Conservation (phyloP, 2,797 vertebrate species). For the Oophaga sylvatica region DNA sequence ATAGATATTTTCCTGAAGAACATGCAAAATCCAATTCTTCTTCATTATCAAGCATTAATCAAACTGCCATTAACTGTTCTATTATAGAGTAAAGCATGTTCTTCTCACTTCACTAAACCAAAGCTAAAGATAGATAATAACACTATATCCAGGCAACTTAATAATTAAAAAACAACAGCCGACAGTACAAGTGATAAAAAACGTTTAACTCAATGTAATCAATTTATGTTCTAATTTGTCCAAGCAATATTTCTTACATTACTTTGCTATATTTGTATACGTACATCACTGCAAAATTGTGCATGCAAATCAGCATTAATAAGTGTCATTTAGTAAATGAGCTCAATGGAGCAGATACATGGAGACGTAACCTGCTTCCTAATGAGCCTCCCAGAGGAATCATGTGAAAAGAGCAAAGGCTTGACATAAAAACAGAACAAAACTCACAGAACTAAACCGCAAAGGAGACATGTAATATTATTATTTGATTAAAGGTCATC, state of each 20-base stretch:
- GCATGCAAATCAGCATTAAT: slow-evolving; percentile 45
- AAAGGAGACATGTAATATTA: background rate
- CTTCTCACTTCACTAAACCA: slow-evolving; percentile 33
- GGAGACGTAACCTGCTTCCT: slow-evolving; percentile 41
- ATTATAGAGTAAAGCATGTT: slow-evolving; percentile 40
- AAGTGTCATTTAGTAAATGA: slow-evolving; percentile 40
- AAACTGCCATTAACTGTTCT: slow-evolving; percentile 39
- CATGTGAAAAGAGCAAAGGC: background rate
- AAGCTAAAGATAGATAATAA: slow-evolving; percentile 35
- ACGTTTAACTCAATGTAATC: slow-evolving; percentile 31
- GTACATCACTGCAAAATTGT: slow-evolving; percentile 22
- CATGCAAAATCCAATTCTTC: background rate
- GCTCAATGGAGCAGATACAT: slow-evolving; percentile 21
- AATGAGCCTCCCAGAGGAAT: slow-evolving; percentile 25
- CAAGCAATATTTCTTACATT: slow-evolving; percentile 11
- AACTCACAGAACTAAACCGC: background rate
- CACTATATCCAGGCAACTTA: background rate
- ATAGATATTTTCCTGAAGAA: background rate
- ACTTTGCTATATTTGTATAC: slow-evolving; percentile 30
- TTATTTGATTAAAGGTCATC: background rate
- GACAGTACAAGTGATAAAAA: slow-evolving; percentile 23
- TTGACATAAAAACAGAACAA: background rate
- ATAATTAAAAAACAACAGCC: slow-evolving; percentile 24
- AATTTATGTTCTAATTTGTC: slow-evolving; percentile 47
- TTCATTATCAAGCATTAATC: slow-evolving; percentile 31